Percentiles rank a stretch among this genome's conserved stretches.
Conservation (phyloP, 2,888 invertebrate species). For the Zootermopsis nevadensis region DNA sequence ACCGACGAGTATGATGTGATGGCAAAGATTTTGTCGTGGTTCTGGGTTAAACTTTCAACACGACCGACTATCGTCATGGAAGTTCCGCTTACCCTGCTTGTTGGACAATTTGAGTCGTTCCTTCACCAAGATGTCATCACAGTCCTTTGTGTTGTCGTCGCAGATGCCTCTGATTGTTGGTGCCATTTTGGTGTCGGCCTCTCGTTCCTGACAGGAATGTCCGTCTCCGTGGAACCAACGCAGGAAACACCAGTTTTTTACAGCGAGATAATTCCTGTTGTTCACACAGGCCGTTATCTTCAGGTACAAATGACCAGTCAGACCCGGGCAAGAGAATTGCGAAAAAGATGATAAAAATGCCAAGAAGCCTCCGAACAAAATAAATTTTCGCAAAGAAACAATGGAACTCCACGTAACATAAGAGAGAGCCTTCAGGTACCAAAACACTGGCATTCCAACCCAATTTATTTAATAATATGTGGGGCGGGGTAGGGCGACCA, state of each 20-base stretch:
- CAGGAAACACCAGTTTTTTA: slow-evolving; percentile 37
- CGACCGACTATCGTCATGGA: too few species aligned
- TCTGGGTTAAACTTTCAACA: too few species aligned
- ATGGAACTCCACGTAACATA: slow-evolving; percentile 42
- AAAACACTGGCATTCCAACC: slow-evolving; percentile 39
- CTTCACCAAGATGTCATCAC: slow-evolving; percentile 10
- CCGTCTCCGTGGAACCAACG: slow-evolving; percentile 35
- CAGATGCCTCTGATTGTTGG: slow-evolving; percentile 37
- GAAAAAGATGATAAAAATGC: slow-evolving; percentile 36
- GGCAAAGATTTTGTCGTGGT: too few species aligned
- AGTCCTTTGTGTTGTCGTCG: slow-evolving; percentile 12
- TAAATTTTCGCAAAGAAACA: slow-evolving; percentile 40
- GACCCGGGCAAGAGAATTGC: slow-evolving; percentile 20
- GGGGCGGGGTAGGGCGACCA: slow-evolving; percentile 8
- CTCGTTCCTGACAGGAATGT: not conserved
- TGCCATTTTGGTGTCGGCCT: slow-evolving; percentile 36
- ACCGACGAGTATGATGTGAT: too few species aligned
- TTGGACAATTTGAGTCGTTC: slow-evolving; percentile 4
- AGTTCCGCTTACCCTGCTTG: slow-evolving; percentile 16
- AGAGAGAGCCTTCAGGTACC: slow-evolving; percentile 41
- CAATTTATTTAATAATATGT: not conserved
- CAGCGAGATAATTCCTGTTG: not conserved
- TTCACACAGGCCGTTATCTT: slow-evolving; percentile 23
- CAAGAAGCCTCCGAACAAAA: slow-evolving; percentile 43
- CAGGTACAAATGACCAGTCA: slow-evolving; percentile 39